Evolutionary conservation across 2,888 invertebrate species (phyloP), one percentile per base, ranked within the genome.

Genomic region (Atrina japonica): DNA sequence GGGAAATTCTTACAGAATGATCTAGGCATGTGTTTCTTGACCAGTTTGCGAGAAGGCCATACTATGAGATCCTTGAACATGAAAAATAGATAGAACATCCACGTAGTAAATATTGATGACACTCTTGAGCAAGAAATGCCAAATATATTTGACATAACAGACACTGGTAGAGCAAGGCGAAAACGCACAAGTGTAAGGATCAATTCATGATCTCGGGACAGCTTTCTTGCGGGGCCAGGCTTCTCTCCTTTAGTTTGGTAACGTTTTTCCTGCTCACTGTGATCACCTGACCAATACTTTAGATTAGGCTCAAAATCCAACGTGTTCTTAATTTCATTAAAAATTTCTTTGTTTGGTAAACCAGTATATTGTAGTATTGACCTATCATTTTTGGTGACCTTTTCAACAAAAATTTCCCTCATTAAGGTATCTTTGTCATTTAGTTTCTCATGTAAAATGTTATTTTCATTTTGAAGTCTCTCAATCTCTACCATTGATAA

Each of bases 71-170:
- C 52, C 30, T 50, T 43, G 27, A 68, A 53, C 14, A 68, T 41
- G 29, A 16, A 5, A 60, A 45, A n/a, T 55, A 68, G 53, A 29
- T 27, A 59, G 47, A 45, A 61, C 2, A 59, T 55, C 61, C 68
- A 61, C 3, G 68, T 68, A 1, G 47, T 18, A 45, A 61, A 53
- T 40, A 68, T 68, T 43, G 60, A 61, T 23, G 68, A 68, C 21
- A 68, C 59, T 29, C 68, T 49, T 35, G 61, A 21, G 5, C 27
- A 27, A n/a, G 67, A 67, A 40, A 67, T 41, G 11, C 52, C 60
- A 60, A 67, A 67, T 14, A 59, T 58, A 49, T 60, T 53, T 40
- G 58, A 29, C 16, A 67, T 11, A 5, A 67, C 41, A 49, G 41
- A 49, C 9, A 47, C 27, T 16, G 50, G 30, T 40, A 67, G 18